Percentiles rank a stretch among this genome's conserved stretches.
Conservation (phyloP, 2,797 vertebrate genomes). For the Mycteria americana region DNA sequence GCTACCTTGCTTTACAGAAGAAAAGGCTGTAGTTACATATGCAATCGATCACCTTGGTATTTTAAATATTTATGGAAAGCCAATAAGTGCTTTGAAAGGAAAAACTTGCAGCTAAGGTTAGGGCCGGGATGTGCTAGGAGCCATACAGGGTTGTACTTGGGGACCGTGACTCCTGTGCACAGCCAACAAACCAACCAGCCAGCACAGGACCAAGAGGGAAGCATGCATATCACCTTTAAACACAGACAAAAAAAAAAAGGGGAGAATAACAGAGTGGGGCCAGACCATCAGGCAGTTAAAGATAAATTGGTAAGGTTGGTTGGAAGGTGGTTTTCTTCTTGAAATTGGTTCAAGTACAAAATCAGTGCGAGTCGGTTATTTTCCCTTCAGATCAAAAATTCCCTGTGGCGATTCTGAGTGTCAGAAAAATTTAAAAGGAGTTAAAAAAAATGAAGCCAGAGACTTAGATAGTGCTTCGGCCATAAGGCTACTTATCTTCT, state of each 20-base stretch:
- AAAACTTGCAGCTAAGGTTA: background rate
- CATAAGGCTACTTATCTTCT: background rate
- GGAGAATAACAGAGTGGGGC: background rate
- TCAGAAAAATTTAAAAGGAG: background rate
- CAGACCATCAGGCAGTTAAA: background rate
- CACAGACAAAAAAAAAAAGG: background rate
- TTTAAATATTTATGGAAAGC: background rate
- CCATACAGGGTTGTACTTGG: rapidly evolving
- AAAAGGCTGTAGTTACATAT: background rate
- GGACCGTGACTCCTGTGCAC: rapidly evolving
- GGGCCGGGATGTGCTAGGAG: background rate
- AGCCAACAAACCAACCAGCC: background rate
- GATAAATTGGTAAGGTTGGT: background rate
- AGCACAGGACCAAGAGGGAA: background rate
- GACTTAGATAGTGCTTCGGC: background rate
- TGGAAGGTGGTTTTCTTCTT: background rate
- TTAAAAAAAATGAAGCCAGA: background rate
- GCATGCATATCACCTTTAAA: background rate
- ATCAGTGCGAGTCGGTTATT: rapidly evolving
- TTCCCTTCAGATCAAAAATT: background rate
- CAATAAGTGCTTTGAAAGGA: background rate
- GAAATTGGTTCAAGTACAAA: background rate
- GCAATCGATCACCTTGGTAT: background rate
- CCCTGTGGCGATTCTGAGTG: background rate
- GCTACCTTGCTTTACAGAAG: background rate